phyloP scores from a whole-genome alignment of 2,888 invertebrate species.

The Mythimna albipuncta region DNA sequence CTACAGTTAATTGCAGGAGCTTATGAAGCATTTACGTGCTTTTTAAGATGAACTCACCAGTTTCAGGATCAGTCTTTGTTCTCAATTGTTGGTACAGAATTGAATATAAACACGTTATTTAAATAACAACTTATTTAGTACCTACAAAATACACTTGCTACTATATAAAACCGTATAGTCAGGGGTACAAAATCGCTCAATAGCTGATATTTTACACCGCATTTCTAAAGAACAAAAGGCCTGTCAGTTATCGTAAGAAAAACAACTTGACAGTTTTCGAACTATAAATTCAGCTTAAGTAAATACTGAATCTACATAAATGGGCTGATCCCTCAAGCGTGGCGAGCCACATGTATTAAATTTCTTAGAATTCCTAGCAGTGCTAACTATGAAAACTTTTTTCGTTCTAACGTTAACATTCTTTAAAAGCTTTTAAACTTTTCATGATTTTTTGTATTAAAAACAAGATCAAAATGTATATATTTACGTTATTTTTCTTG shows the following conservation, averaged over 20 bases:
- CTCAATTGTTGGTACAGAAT: not conserved
- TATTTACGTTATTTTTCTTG: not conserved
- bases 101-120: not conserved
- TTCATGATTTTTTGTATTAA: conserved; percentile 6
- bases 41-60: not conserved
- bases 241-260: conserved; percentile 24
- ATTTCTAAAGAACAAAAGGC: conserved; percentile 37
- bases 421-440: conserved; percentile 1
- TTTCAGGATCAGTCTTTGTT: not conserved
- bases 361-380: conserved; percentile 22
- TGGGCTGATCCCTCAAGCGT: conserved; percentile 44
- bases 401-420: conserved; percentile 9
- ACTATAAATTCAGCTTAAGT: conserved; percentile 41
- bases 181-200: conserved; percentile 6
- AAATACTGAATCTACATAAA: conserved; percentile 62
- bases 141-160: not conserved
- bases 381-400: conserved; percentile 20
- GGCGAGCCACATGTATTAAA: conserved; percentile 28
- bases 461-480: not conserved
- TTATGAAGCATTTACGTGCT: conserved; percentile 8
- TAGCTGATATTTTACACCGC: conserved; percentile 6
- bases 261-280: conserved; percentile 37
- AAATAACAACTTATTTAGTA: conserved; percentile 4
- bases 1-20: conserved; percentile 18
- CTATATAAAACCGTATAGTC: not conserved